Conservation (phyloP, 2,113 vertebrate species). For the Pyrgilauda ruficollis region DNA sequence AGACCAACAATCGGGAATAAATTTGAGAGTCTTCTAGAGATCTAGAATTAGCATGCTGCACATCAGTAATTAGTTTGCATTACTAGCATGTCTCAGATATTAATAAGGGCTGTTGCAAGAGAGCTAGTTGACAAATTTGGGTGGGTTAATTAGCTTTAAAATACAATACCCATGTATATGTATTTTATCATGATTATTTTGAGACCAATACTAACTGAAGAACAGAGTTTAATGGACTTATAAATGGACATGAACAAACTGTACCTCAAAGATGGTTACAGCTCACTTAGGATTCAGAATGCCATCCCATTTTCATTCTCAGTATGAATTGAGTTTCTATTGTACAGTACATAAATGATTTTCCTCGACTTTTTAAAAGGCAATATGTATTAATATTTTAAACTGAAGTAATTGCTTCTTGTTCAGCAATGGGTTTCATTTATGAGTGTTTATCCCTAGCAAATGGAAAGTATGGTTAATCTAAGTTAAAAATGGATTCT, state of each 20-base stretch:
- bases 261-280: constrained; percentile 46
- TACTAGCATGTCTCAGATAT: not conserved
- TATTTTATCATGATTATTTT: constrained; percentile 45
- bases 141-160: not conserved
- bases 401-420: constrained; percentile 84
- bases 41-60: not conserved
- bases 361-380: constrained; percentile 78
- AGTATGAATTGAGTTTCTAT: constrained; percentile 61
- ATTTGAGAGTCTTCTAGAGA: not conserved
- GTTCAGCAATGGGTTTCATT: constrained; percentile 79
- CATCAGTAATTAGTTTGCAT: not conserved
- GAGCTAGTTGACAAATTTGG: not conserved
- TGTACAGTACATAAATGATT: constrained; percentile 76
- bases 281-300: constrained; percentile 47
- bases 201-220: constrained; percentile 26
- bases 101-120: not conserved
- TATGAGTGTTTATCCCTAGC: constrained; percentile 80
- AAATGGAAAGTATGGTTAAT: constrained; percentile 84
- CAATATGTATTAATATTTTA: constrained; percentile 82
- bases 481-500: constrained; percentile 82
- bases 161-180: not conserved
- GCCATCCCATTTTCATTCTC: constrained; percentile 60
- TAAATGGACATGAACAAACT: constrained; percentile 45
- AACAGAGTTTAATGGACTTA: constrained; percentile 56
- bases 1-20: not conserved